Evolutionary conservation across 2,113 vertebrate species (phyloP), one percentile per base, ranked within the genome.

Genomic region (Etheostoma spectabile): DNA sequence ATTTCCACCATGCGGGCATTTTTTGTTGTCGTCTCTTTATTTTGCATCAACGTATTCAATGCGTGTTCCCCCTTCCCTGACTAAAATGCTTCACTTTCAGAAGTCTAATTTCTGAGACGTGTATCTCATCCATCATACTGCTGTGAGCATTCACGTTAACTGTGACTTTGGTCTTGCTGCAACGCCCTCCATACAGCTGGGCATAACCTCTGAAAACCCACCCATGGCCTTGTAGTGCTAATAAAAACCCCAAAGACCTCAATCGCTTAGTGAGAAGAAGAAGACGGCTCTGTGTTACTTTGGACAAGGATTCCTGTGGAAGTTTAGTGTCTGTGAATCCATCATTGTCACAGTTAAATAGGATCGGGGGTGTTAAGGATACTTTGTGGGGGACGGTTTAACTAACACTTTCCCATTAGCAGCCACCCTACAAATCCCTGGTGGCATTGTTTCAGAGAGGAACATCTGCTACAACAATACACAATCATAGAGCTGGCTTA

Each of bases 101-200:
- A 85, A 89, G 46, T 14, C 61, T 52, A 61, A 79, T 83, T 80
- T 78, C 24, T 8, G 21, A 53, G 85, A 71, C 61, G 35, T 76
- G 77, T 56, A 61, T 86, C 86, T 93, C 95, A 96, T 96, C 93
- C 93, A 96, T 96, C 94, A 95, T 86, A 87, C 79, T 64, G 74
- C 84, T 63, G 70, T 82, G 45, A 84, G 82, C 78, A 61, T 88
- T 94, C 88, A 83, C 84, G 83, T 83, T 76, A 84, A 84, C 86
- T 82, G 62, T 79, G 90, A 73, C 82, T 82, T 63, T 82, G 67
- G 38, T 83, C 30, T 12, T 30, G n/a, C 57, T 21, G 85, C 79
- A 77, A 82, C 89, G 87, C 88, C 84, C 77, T 86, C 83, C 69
- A 84, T 83, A 89, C 84, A 94, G 90, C 94, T 24, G 45, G 62